A percentile compares a stretch with the other conserved stretches of the same genome.
These are phyloP conservation scores for Bovichtus diacanthus DNA, from an alignment of 2,797 vertebrate species.

Conservation along the genomic window DNA sequence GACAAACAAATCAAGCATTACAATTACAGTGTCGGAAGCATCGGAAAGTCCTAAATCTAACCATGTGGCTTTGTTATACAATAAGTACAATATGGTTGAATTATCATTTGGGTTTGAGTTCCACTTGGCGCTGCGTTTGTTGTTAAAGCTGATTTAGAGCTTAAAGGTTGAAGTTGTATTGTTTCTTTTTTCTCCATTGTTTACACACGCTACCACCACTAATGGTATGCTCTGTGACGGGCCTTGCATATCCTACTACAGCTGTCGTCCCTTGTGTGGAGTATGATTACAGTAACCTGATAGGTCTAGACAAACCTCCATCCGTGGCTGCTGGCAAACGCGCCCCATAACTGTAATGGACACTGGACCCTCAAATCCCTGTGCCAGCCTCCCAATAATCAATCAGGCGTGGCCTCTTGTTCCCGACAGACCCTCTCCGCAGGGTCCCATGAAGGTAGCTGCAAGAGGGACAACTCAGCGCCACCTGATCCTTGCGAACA, in stretches of 20 bases:
- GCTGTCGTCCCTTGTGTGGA: conserved; percentile 78
- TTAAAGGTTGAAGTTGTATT: conserved; percentile 31
- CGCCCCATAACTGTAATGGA: conserved; percentile 56
- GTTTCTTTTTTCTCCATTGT: conserved; percentile 56
- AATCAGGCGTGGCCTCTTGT: conserved; percentile 76
- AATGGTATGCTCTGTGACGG: conserved; percentile 55
- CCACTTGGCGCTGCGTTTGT: conserved; percentile 37
- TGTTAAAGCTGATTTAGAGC: conserved; percentile 42
- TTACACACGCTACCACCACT: conserved; percentile 63
- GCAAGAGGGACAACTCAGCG: conserved; percentile 48
- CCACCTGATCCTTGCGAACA: conserved; percentile 56
- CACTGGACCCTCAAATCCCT: conserved; percentile 55
- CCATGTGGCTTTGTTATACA: conserved; percentile 28
- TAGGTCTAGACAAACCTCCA: conserved; percentile 62
- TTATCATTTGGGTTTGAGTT: conserved; percentile 5
- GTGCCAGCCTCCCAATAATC: conserved; percentile 69
- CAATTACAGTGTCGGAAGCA: conserved; percentile 34
- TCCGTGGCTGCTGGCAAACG: conserved; percentile 60
- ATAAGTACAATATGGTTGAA: background rate
- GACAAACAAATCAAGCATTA: conserved; percentile 47
- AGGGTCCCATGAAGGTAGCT: conserved; percentile 59
- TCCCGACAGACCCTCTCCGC: conserved; percentile 69
- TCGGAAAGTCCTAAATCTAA: conserved; percentile 30
- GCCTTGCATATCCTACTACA: conserved; percentile 62
- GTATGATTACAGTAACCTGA: conserved; percentile 79